Evolutionary conservation across 2,888 invertebrate genomes (phyloP), one percentile per base, ranked within the genome.

Genomic region (Linhomoeus sp.): DNA sequence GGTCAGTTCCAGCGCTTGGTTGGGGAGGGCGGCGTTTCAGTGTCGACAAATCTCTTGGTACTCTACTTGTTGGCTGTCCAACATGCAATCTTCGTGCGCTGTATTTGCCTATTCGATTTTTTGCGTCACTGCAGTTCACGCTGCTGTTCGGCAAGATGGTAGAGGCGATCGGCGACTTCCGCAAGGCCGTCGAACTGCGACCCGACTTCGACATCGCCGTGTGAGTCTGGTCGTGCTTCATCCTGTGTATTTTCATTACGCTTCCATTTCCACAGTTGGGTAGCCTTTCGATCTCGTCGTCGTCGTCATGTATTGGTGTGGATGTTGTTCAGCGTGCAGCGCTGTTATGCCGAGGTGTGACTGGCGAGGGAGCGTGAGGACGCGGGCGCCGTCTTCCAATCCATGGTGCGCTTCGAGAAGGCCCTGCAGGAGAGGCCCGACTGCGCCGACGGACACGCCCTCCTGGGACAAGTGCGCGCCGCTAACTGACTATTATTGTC

Each of bases 281-380:
- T n/a, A n/a, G n/a, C n/a, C n/a, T n/a, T n/a, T n/a, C n/a, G n/a
- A n/a, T n/a, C n/a, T n/a, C n/a, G n/a, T n/a, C n/a, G n/a, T n/a
- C n/a, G n/a, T n/a, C n/a, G n/a, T n/a, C n/a, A n/a, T n/a, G n/a
- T n/a, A n/a, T n/a, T n/a, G n/a, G n/a, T n/a, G n/a, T n/a, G n/a
- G n/a, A n/a, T n/a, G n/a, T n/a, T n/a, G n/a, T n/a, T n/a, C 2
- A 78, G 76, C 56, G 82, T 84, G 45, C 90, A 90, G 66, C 86
- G 84, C 67, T 81, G 82, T 62, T 88, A 85, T 67, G 79, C 80
- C 35, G 81, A 84, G 64, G 87, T 85, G 63, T 76, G 81, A 56
- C 72, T 76, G 60, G 77, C 79, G 26, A 71, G 77, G 26, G 54
- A 51, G 29, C 48, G 51, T 41, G 54, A 56, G 41, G 57, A 54